Evolutionary conservation across 1,140 invertebrate genomes (phyloP).

Genomic region (Drosophila varians): DNA sequence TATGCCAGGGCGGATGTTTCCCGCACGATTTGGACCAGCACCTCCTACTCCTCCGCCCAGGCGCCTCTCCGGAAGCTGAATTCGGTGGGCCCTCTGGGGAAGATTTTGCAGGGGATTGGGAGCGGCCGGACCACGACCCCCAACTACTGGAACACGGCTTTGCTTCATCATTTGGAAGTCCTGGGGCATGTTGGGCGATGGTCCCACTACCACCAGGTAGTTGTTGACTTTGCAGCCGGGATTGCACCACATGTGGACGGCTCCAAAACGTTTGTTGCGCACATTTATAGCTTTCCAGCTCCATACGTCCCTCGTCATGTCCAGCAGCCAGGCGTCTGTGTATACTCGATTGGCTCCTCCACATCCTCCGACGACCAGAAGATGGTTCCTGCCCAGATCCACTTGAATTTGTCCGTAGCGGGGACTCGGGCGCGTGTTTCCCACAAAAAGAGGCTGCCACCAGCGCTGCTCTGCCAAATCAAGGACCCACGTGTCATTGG

Average conservation of each 20-base stretch:
- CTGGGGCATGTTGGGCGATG: slow-evolving; percentile 74
- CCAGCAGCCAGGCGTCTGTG: slow-evolving; percentile 87
- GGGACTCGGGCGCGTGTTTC: slow-evolving; percentile 89
- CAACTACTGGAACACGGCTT: slow-evolving; percentile 64
- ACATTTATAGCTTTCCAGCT: slow-evolving; percentile 92
- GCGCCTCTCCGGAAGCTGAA: slow-evolving; percentile 42
- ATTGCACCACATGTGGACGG: slow-evolving; percentile 96
- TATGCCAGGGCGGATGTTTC: slow-evolving; percentile 40
- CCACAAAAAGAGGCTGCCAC: slow-evolving; percentile 89
- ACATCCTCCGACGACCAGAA: slow-evolving; percentile 89
- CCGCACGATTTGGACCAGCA: slow-evolving; percentile 20
- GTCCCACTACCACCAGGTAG: slow-evolving; percentile 76
- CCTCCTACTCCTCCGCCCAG: slow-evolving; percentile 31
- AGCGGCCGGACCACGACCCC: slow-evolving; percentile 49
- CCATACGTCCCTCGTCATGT: slow-evolving; percentile 88
- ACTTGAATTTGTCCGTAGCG: slow-evolving; percentile 96
- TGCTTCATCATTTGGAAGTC: slow-evolving; percentile 83
- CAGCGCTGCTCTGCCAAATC: slow-evolving; percentile 91
- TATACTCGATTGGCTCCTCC: slow-evolving; percentile 86
- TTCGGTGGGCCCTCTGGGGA: slow-evolving; percentile 34
- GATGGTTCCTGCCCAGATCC: slow-evolving; percentile 87
- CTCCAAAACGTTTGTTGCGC: slow-evolving; percentile 89
- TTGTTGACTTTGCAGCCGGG: slow-evolving; percentile 91
- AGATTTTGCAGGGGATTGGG: slow-evolving; percentile 48
- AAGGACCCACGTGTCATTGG: slow-evolving; percentile 95